Evolutionary conservation across 1,140 invertebrate genomes (phyloP), one percentile per base, ranked within the genome.

Genomic region (Metopolophium dirhodum): DNA sequence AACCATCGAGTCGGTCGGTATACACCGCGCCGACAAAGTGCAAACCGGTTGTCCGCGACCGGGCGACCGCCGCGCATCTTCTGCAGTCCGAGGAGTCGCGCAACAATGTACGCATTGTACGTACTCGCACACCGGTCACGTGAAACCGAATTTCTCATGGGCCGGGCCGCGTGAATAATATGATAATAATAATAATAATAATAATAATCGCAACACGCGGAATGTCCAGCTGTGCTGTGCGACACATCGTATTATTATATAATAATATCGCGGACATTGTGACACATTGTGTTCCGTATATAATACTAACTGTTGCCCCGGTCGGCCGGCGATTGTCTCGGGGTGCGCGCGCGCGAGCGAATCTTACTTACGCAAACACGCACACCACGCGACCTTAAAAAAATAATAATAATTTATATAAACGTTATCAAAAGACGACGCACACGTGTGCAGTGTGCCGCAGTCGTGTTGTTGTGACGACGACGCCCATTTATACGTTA

Each of bases 61-160:
- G 90, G 91, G 49, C 91, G 82, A 35, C 91, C 49, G 77, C 49
- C 49, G 47, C 61, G 61, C 90, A 77, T 91, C 90, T 14, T 85
- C 83, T 92, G 23, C 83, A 83, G 35, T 83, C 18, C 77, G 35
- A 68, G 20, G 61, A 68, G n/a, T 45, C 57, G 54, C 47, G 26
- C 47, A 91, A 61, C 57, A 91, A 90, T 77, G 90, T 61, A 20
- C 0, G n/a, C 35, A 91, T 77, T 61, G 26, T 77, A 47, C 30
- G 30, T 49, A 2, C 47, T 7, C 83, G 87, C 30, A 68, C 90
- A 91, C 91, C 91, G 91, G 91, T 85, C 91, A n/a, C 26, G 91
- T 49, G 20, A 51, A 85, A 83, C 91, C 91, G 47, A 92, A 92
- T 92, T 92, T 92, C 91, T 92, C 91, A 92, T 92, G 47, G 91